Base-by-base conservation (phyloP, 2,797 vertebrate genomes). In the Holocentrus rufus region DNA sequence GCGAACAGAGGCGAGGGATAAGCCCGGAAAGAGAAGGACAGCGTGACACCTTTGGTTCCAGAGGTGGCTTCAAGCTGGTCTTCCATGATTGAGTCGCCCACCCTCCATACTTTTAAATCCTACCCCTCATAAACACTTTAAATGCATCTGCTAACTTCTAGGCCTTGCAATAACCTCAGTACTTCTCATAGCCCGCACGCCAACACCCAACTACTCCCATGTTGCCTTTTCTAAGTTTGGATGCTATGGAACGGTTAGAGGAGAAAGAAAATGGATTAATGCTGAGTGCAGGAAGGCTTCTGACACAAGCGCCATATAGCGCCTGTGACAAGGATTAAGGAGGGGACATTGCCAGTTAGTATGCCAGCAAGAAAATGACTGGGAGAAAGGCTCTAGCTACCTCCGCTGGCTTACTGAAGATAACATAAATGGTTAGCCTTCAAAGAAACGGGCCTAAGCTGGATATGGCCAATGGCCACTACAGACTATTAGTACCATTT, bases 11-110 rank as follows among this genome's bases (percentile, higher is more conserved):
- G 70, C 47, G 65, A 68, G 60, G 77, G 80, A 86, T 87, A 79
- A 92, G 89, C 75, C 72, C 72, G 65, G 72, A 77, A 81, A 80
- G 80, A 80, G 65, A 15, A 47, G 81, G 72, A 85, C 80, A 89
- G 86, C 68, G 81, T 85, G 88, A 85, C 86, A 85, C 77, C 77
- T 76, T 81, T 82, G 78, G 69, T 68, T 85, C 46, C 65, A n/a
- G 56, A 64, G 18, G 55, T 77, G 76, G 72, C 79, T 87, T 77
- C 84, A 81, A 55, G 58, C 58, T 56, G 34, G 76, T 84, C 75
- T 67, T 56, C 74, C 86, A 70, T 83, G 81, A 88, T 30, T 62
- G 78, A 54, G 4, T 72, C 67, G 44, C 63, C 31, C 50, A 70
- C 71, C 63, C 42, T 64, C 67, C 55, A 69, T 74, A 86, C 82